Percentiles rank a stretch among this genome's conserved stretches.
Conservation (phyloP, 2,113 vertebrate genomes). For the Pristiophorus japonicus region DNA sequence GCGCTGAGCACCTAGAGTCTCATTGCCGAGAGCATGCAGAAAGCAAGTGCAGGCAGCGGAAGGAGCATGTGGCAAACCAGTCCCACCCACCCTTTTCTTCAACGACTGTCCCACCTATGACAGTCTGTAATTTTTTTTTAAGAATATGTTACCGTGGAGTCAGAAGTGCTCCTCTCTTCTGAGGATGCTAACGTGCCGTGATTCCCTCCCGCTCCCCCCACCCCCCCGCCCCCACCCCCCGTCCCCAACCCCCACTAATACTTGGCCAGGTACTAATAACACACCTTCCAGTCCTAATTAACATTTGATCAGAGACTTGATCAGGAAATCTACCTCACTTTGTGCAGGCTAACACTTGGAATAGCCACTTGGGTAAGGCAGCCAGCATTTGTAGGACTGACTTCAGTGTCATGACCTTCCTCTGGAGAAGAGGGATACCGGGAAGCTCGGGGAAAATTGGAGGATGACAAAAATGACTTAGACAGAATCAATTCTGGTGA, state of each 20-base stretch:
- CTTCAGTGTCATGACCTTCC: not conserved
- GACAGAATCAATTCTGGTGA: not conserved
- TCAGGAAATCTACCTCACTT: not conserved
- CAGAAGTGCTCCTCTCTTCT: not conserved
- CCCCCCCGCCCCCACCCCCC: rapidly evolving
- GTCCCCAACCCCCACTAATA: not conserved
- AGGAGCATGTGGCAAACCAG: too few relatives aligned
- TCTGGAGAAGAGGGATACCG: not conserved
- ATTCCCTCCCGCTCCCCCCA: not conserved
- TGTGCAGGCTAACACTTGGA: not conserved
- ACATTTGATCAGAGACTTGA: not conserved
- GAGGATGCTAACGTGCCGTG: not conserved
- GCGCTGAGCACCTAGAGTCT: too few relatives aligned
- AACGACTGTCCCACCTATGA: too few relatives aligned
- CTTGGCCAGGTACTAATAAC: not conserved
- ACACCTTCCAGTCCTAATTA: not conserved
- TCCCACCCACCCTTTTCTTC: too few relatives aligned
- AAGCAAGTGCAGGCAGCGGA: too few relatives aligned
- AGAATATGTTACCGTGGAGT: not conserved
- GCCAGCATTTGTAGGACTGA: not conserved
- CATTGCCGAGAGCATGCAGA: too few relatives aligned
- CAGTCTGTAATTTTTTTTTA: not conserved
- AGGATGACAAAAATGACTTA: not conserved
- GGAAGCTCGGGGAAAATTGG: not conserved
- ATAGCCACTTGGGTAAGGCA: not conserved